A percentile compares a stretch with the other conserved stretches of the same genome.
phyloP scores from a whole-genome alignment of 2,888 invertebrate species.

The Brachypalpus laphriformis region DNA sequence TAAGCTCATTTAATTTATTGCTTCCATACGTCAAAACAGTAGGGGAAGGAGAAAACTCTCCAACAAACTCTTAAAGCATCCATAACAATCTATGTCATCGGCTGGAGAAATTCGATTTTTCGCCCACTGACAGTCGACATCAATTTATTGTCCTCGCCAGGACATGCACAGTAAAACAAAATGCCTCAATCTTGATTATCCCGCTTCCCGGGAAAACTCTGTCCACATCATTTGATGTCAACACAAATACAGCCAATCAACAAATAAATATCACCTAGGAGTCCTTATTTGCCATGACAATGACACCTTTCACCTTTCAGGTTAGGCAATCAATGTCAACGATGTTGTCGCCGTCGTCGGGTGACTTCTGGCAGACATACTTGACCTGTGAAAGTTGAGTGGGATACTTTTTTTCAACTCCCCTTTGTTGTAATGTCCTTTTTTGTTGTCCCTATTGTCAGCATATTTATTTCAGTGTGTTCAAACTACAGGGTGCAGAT shows the following conservation, averaged over 20 bases:
- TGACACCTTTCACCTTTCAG: constrained; percentile 61
- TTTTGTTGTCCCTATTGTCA: constrained; percentile 22
- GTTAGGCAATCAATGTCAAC: constrained; percentile 68
- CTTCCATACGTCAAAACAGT: constrained; percentile 50
- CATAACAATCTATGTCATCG: constrained; percentile 25
- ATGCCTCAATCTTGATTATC: constrained; percentile 61
- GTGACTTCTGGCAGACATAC: constrained; percentile 19
- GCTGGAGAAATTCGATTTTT: constrained; percentile 46
- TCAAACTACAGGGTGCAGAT: neutral
- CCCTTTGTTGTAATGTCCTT: constrained; percentile 13
- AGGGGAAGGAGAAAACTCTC: neutral
- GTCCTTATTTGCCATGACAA: constrained; percentile 58
- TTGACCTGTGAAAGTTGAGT: constrained; percentile 29
- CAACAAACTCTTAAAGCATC: constrained; percentile 19
- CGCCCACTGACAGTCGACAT: constrained; percentile 34
- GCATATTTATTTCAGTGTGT: constrained; percentile 24
- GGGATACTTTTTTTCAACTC: neutral
- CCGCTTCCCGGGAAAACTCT: constrained; percentile 17
- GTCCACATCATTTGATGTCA: constrained; percentile 60
- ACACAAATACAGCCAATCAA: constrained; percentile 58
- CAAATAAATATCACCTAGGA: constrained; percentile 65
- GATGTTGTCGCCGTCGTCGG: constrained; percentile 43
- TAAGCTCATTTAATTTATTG: constrained; percentile 66
- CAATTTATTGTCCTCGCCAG: constrained; percentile 60
- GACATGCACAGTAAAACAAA: constrained; percentile 1